phyloP scores from a whole-genome alignment of 2,797 vertebrate genomes.

The Lacerta agilis region DNA sequence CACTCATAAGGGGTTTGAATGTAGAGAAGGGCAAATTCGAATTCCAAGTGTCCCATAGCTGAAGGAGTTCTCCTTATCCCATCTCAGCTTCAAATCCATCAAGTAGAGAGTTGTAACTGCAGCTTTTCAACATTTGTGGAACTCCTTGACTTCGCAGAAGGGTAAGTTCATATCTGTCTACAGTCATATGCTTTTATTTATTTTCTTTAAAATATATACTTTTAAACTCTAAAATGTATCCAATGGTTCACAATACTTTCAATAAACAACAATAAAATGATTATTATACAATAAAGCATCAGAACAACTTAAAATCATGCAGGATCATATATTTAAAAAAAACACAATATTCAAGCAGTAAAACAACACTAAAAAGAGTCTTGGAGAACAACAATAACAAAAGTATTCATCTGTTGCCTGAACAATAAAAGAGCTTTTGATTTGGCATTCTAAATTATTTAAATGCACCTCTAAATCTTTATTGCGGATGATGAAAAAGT shows the following conservation, averaged over 20 bases:
- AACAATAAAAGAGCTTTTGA: too few species aligned
- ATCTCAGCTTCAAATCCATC: too few species aligned
- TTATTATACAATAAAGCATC: neutral
- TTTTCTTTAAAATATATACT: neutral
- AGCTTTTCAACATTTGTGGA: neutral
- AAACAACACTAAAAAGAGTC: too few species aligned
- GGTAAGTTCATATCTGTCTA: neutral
- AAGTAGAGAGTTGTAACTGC: neutral
- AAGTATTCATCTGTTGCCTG: too few species aligned
- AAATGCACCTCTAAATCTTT: too few species aligned
- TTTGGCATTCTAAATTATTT: too few species aligned
- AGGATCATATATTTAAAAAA: too few species aligned
- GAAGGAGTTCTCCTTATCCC: neutral
- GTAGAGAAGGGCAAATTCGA: neutral
- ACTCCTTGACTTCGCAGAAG: neutral
- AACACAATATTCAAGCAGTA: too few species aligned
- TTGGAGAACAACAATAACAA: too few species aligned
- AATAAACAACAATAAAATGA: neutral
- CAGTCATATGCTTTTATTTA: neutral
- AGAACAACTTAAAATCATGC: neutral
- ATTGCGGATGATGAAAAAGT: too few species aligned
- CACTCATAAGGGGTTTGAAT: neutral
- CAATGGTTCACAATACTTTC: neutral
- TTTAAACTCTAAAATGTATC: neutral
- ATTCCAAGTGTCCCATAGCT: neutral